These are phyloP conservation scores for Pristiophorus japonicus DNA, from an alignment of 2,113 vertebrate species.

Conservation along the genomic window DNA sequence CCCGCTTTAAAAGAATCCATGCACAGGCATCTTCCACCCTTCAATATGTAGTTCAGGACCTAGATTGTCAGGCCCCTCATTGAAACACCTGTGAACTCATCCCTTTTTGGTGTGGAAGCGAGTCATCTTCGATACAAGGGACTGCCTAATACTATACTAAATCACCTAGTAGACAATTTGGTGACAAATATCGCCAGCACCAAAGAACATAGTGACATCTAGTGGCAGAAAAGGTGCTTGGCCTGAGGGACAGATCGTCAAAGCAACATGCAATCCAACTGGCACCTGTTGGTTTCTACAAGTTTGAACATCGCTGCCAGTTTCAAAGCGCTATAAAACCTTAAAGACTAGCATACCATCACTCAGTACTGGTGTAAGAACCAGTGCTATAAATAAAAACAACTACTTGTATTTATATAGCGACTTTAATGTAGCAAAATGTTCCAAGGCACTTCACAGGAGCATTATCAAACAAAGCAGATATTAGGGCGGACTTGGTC, in stretches of 20 bases:
- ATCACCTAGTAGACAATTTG: background rate
- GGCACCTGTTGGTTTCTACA: background rate
- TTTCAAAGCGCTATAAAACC: background rate
- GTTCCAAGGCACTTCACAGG: background rate
- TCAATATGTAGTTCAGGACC: too few relatives aligned
- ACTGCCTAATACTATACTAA: too few relatives aligned
- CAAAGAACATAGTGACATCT: background rate
- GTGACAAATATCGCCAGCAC: background rate
- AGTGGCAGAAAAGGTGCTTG: background rate
- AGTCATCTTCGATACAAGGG: too few relatives aligned
- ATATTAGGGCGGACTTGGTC: too few relatives aligned
- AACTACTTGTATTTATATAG: background rate
- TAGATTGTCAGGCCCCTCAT: too few relatives aligned
- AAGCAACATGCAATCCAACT: background rate
- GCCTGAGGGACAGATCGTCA: background rate
- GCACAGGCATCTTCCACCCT: too few relatives aligned
- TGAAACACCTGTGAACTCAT: too few relatives aligned
- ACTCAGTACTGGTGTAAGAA: background rate
- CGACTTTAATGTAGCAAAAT: background rate
- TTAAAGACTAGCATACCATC: background rate
- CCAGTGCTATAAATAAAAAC: background rate
- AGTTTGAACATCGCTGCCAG: background rate
- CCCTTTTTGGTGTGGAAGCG: too few relatives aligned
- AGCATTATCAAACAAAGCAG: background rate
- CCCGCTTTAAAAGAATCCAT: too few relatives aligned